phyloP scores from a whole-genome alignment of 1,140 invertebrate species.

The Philotrypesis tridentata region DNA sequence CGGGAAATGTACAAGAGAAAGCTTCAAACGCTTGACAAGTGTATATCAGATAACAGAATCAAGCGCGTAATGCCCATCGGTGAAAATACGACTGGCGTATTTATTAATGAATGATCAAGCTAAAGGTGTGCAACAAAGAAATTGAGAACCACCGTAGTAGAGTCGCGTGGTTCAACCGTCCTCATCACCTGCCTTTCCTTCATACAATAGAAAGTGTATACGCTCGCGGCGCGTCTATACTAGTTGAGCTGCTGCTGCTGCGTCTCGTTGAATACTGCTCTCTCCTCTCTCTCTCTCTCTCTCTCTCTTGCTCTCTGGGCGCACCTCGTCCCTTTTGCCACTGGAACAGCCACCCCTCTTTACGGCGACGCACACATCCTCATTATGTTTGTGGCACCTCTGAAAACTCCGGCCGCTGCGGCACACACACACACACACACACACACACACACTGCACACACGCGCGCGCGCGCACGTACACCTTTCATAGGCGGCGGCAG shows the following conservation, averaged over 20 bases:
- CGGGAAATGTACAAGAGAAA: no score
- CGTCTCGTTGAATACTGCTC: slow-evolving; percentile 45
- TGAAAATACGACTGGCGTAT: background rate
- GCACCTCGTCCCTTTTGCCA: slow-evolving; percentile 47
- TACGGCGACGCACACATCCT: slow-evolving; percentile 59
- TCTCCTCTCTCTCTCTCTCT: no score
- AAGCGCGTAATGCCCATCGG: no score
- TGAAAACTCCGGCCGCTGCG: slow-evolving; percentile 31
- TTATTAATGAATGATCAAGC: background rate
- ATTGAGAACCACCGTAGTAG: slow-evolving; percentile 45
- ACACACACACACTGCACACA: slow-evolving; percentile 29
- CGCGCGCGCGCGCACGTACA: slow-evolving; percentile 10
- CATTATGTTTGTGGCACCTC: slow-evolving; percentile 61
- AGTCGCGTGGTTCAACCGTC: slow-evolving; percentile 73
- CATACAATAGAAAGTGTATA: slow-evolving; percentile 60
- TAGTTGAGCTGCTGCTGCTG: slow-evolving; percentile 60
- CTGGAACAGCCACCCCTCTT: slow-evolving; percentile 58
- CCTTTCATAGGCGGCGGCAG: slow-evolving; percentile 27
- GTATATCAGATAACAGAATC: no score
- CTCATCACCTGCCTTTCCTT: slow-evolving; percentile 71
- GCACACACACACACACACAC: slow-evolving; percentile 35
- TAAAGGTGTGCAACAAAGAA: background rate
- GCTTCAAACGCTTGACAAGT: no score
- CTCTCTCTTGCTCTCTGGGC: background rate
- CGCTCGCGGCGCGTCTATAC: slow-evolving; percentile 60